Percentiles rank a stretch among this genome's conserved stretches.
phyloP scores from a whole-genome alignment of 2,113 vertebrate genomes.

The Rhinolophus sinicus region DNA sequence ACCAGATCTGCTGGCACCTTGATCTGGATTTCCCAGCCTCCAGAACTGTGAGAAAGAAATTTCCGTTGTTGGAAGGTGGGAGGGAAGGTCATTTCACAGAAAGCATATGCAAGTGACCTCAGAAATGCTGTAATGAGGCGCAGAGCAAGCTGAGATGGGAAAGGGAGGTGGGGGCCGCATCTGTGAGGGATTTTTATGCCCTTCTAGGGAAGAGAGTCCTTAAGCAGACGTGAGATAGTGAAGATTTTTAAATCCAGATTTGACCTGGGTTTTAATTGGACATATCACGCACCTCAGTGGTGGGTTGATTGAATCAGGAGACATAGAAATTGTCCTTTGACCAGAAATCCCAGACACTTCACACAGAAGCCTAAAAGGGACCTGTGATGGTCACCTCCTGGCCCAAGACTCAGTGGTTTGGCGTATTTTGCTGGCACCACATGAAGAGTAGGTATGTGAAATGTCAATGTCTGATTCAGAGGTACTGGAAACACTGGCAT shows the following conservation, averaged over 20 bases:
- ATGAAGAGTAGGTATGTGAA: not conserved
- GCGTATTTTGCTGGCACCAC: not conserved
- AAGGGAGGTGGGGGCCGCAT: accelerated
- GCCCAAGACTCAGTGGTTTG: not conserved
- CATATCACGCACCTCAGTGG: not conserved
- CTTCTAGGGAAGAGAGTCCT: not conserved
- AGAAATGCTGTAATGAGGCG: no score
- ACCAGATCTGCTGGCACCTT: not conserved
- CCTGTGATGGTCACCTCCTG: no score
- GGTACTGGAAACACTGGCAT: not conserved
- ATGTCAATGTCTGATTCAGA: not conserved
- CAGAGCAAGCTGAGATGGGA: not conserved
- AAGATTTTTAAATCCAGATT: not conserved
- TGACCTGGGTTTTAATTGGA: not conserved
- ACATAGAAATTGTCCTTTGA: not conserved
- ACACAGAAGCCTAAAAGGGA: not conserved
- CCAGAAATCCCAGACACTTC: not conserved
- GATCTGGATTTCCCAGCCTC: not conserved
- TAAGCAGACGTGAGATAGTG: not conserved
- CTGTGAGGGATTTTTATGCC: not conserved
- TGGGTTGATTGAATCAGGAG: not conserved
- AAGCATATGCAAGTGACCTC: not conserved
- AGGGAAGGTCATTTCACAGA: not conserved
- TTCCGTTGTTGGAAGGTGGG: not conserved
- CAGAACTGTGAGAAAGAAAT: not conserved